Conservation (phyloP, 2,888 invertebrate genomes). For the Hetaerina titia region DNA sequence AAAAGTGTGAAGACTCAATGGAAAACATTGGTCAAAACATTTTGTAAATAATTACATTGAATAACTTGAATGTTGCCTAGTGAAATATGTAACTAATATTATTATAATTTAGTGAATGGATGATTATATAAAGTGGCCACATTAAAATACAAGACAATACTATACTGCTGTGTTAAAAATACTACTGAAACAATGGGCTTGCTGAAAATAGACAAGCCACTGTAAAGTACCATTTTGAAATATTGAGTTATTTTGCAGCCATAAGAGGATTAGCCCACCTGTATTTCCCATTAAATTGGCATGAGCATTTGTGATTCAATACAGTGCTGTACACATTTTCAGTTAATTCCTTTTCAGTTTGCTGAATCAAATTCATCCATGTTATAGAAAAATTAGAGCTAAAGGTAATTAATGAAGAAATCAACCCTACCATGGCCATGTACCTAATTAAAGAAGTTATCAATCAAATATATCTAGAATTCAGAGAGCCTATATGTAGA, state of each 20-base stretch:
- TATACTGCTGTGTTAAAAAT: constrained; percentile 50
- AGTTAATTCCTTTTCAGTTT: background rate
- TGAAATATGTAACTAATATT: constrained; percentile 37
- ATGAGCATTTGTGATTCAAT: background rate
- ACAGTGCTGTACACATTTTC: background rate
- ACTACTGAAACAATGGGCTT: background rate
- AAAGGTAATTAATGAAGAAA: background rate
- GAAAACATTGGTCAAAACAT: constrained; percentile 35
- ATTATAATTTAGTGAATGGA: constrained; percentile 41
- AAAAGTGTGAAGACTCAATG: constrained; percentile 53
- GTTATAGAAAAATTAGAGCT: background rate
- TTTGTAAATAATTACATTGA: constrained; percentile 49
- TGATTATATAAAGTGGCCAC: constrained; percentile 29
- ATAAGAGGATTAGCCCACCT: background rate
- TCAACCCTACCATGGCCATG: background rate
- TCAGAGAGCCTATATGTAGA: constrained; percentile 45
- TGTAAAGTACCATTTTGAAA: background rate
- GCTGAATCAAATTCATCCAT: background rate
- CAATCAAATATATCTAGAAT: constrained; percentile 17
- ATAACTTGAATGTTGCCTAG: constrained; percentile 53
- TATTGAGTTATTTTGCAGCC: constrained; percentile 25
- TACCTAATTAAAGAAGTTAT: background rate
- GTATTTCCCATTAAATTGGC: background rate
- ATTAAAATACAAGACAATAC: constrained; percentile 54
- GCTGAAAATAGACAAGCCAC: background rate